Evolutionary conservation across 2,888 invertebrate species (phyloP).

Genomic region (Cataglyphis cursor): DNA sequence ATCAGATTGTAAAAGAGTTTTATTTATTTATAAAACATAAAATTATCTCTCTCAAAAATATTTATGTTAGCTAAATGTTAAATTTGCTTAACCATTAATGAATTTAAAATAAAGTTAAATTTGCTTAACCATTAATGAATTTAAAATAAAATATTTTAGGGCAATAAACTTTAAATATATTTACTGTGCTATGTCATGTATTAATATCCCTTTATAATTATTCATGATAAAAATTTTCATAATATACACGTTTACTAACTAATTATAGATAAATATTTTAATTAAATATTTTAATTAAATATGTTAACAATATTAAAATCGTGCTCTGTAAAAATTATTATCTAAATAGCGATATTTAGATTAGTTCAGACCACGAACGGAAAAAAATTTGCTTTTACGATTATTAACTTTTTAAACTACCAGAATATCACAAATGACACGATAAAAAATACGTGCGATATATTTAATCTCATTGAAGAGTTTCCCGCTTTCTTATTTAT

Average conservation of each 20-base stretch:
- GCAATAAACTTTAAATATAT: neutral
- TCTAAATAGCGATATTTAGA: neutral
- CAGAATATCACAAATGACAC: neutral
- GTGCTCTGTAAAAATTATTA: neutral
- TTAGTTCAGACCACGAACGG: too few species aligned
- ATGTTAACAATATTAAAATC: neutral
- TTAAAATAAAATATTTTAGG: slow-evolving; percentile 4
- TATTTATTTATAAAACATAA: slow-evolving; percentile 7
- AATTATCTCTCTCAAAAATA: neutral
- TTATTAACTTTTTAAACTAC: neutral
- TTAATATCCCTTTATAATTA: neutral
- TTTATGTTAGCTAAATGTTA: neutral
- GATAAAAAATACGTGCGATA: neutral
- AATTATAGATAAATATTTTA: neutral
- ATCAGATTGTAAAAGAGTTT: neutral
- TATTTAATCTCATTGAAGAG: neutral
- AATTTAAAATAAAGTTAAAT: neutral
- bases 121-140: slow-evolving; percentile 3
- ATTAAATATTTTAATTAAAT: neutral
- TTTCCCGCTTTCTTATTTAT: slow-evolving; percentile 24
- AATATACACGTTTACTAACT: neutral
- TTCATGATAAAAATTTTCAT: neutral
- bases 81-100: neutral
- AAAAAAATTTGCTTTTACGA: neutral
- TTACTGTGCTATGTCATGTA: neutral